Evolutionary conservation across 2,888 invertebrate genomes (phyloP), one percentile per base, ranked within the genome.

Genomic region (Pristionchus entomophagus): DNA sequence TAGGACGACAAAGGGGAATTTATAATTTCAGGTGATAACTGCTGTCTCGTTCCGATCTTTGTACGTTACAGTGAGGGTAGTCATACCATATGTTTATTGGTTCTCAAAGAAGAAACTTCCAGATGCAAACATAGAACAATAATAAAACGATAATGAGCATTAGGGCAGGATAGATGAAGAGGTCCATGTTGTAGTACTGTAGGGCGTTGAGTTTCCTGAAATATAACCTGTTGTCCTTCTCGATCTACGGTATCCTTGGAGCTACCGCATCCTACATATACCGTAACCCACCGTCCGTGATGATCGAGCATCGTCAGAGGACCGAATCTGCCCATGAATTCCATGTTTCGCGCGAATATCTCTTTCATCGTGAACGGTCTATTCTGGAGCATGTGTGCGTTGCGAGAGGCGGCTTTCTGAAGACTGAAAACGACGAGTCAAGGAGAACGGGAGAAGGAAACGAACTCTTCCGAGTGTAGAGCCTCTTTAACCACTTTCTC

Each of bases 321-420:
- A 1, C 82, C 82, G 41, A 45, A 82, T 56, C 45, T 14, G 17
- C 32, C 82, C 82, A 82, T 82, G 29, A 82, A 82, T 41, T 82
- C 41, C 82, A 82, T 59, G 19, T 82, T 56, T 35, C 59, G 22
- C 59, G 41, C 59, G 41, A 82, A 82, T 5, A 59, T 32, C 4
- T 80, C 51, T n/a, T 82, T 82, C 82, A 82, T 82, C 4, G 56
- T 19, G 26, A 82, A 82, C 0, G 82, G 82, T 32, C 82, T 8
- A 41, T 82, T 82, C 8, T 35, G 56, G n/a, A 82, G 82, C 38
- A 82, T 82, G 1, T 8, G 14, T 0, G 59, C 17, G 19, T 82
- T 82, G 4, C 59, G 59, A 41, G 29, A 8, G 1, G 82, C 56
- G 4, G 38, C 22, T 41, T 56, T n/a, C n/a, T 41, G 51, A 14